phyloP scores from a whole-genome alignment of 1,140 invertebrate species.

The Dendrolimus kikuchii region DNA sequence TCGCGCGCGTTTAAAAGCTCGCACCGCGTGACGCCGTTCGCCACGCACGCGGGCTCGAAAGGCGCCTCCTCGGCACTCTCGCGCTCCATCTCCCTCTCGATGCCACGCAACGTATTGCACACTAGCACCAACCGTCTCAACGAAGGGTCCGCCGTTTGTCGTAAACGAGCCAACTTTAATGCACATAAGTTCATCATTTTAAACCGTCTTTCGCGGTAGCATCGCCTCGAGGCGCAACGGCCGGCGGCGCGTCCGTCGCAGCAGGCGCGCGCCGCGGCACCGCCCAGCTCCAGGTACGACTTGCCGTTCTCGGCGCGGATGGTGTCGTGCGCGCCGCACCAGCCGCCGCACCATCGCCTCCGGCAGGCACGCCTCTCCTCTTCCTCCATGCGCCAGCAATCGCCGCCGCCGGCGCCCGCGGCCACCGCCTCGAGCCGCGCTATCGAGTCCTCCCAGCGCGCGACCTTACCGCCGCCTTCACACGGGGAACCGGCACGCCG shows the following conservation, averaged over 20 bases:
- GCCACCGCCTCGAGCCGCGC: constrained; percentile 69
- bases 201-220: constrained; percentile 87
- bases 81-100: constrained; percentile 92
- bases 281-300: constrained; percentile 89
- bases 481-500: constrained; percentile 60
- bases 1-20: constrained; percentile 73
- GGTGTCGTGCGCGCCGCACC: constrained; percentile 81
- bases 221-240: constrained; percentile 83
- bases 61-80: constrained; percentile 76
- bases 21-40: constrained; percentile 65
- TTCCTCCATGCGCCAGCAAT: constrained; percentile 62
- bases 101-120: constrained; percentile 92
- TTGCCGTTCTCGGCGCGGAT: constrained; percentile 93
- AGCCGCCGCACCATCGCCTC: constrained; percentile 61
- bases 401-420: constrained; percentile 63
- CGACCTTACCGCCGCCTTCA: constrained; percentile 64
- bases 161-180: constrained; percentile 90
- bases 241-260: constrained; percentile 82
- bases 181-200: constrained; percentile 94
- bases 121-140: constrained; percentile 94
- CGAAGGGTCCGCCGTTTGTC: constrained; percentile 91
- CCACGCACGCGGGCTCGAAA: constrained; percentile 55
- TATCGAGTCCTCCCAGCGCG: constrained; percentile 70
- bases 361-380: constrained; percentile 60
- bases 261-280: constrained; percentile 78